Evolutionary conservation across 2,797 vertebrate species (phyloP).

Genomic region (Myotis pilosus): DNA sequence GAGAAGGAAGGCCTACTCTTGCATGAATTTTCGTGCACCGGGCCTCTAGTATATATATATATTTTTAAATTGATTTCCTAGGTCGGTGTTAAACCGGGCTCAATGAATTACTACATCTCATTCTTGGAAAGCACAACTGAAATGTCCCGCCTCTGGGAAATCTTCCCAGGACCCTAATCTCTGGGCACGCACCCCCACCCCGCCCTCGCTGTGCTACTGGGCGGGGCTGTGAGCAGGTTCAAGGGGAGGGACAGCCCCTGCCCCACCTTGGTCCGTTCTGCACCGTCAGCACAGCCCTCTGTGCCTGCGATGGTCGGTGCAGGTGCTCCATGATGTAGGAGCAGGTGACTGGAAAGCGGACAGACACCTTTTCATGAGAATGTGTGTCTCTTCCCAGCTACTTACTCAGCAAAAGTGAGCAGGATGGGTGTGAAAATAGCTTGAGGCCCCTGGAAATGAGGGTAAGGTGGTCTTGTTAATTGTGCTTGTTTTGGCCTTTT

Average conservation of each 20-base stretch:
- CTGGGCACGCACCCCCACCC: no score
- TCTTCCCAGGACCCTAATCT: not conserved
- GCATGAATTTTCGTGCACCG: no score
- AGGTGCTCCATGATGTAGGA: not conserved
- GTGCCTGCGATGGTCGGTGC: not conserved
- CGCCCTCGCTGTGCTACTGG: no score
- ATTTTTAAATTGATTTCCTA: no score
- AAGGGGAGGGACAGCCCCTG: not conserved
- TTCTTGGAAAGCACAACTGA: not conserved
- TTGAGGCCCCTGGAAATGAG: not conserved
- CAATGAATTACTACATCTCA: not conserved
- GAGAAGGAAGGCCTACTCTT: no score
- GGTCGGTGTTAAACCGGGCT: not conserved
- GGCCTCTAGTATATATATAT: no score
- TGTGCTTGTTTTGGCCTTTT: not conserved
- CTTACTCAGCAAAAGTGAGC: not conserved
- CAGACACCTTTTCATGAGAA: not conserved
- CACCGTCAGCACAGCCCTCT: not conserved
- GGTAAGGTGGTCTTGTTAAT: not conserved
- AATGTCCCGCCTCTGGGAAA: not conserved
- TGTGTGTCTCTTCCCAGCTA: not conserved
- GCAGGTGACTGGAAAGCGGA: not conserved
- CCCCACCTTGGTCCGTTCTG: not conserved
- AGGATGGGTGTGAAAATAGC: not conserved
- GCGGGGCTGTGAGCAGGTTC: not conserved